Evolutionary conservation across 2,797 vertebrate genomes (phyloP).

Genomic region (Centropyge bicolor): DNA sequence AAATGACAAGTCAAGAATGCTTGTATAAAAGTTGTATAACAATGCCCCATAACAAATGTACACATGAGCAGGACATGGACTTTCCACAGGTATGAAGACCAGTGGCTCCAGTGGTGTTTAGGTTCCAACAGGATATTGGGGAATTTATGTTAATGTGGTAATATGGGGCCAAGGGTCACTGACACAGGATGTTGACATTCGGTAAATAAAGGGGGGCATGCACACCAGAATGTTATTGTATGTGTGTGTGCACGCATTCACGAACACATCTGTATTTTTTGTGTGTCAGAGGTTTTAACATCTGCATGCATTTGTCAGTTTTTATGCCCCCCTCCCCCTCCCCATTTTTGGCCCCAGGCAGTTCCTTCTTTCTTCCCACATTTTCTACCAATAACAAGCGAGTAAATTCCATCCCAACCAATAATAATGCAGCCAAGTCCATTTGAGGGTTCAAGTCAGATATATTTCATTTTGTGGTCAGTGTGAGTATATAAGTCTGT

Average conservation of each 20-base stretch:
- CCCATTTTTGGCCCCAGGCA: slow-evolving; percentile 7
- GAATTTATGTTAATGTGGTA: slow-evolving; percentile 71
- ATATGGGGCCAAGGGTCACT: slow-evolving; percentile 54
- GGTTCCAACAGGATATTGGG: slow-evolving; percentile 68
- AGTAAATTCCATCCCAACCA: slow-evolving; percentile 21
- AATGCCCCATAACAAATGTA: slow-evolving; percentile 41
- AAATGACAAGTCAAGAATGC: slow-evolving; percentile 22
- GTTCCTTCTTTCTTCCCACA: slow-evolving; percentile 44
- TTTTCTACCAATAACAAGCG: slow-evolving; percentile 49
- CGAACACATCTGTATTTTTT: slow-evolving; percentile 24
- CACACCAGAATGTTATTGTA: slow-evolving; percentile 30
- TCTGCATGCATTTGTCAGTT: slow-evolving; percentile 14
- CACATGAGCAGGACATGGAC: slow-evolving; percentile 18
- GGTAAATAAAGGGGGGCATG: slow-evolving; percentile 57
- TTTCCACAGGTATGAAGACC: slow-evolving; percentile 51
- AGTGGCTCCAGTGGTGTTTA: slow-evolving; percentile 53
- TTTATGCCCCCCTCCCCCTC: neutral
- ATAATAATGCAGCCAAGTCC: slow-evolving; percentile 50
- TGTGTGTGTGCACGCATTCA: slow-evolving; percentile 25
- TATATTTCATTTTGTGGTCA: slow-evolving; percentile 61
- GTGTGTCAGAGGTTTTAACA: slow-evolving; percentile 30
- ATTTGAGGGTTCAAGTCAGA: slow-evolving; percentile 43
- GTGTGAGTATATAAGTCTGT: slow-evolving; percentile 29
- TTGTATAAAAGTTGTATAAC: slow-evolving; percentile 32
- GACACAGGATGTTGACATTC: slow-evolving; percentile 74